These are phyloP conservation scores for Salmo trutta DNA, from an alignment of 2,797 vertebrate genomes.

Conservation along the genomic window DNA sequence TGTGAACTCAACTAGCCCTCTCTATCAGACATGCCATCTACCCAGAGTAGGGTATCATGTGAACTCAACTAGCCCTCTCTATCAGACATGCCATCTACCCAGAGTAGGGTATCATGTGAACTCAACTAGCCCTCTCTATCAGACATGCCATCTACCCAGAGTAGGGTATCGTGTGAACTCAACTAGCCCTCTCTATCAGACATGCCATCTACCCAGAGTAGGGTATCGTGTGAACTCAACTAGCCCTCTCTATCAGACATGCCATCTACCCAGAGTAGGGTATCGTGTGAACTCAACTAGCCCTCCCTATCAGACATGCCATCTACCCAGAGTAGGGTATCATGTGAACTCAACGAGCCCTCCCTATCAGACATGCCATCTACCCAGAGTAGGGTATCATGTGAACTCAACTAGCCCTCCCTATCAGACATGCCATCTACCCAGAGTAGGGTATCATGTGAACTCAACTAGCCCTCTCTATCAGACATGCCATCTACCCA, in stretches of 20 bases:
- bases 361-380: background rate
- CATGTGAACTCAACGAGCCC: background rate
- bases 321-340: no score
- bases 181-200: background rate
- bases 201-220: background rate
- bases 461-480: background rate
- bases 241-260: no score
- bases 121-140: background rate
- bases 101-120: background rate
- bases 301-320: no score
- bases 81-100: no score
- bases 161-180: background rate
- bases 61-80: background rate
- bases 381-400: background rate
- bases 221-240: background rate
- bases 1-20: background rate
- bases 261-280: no score
- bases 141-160: no score
- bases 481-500: no score
- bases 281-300: background rate
- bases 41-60: background rate
- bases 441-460: background rate
- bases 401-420: background rate
- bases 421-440: no score
- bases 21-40: no score